Conservation (phyloP, 2,888 invertebrate genomes). For the Dendrolimus pini region DNA sequence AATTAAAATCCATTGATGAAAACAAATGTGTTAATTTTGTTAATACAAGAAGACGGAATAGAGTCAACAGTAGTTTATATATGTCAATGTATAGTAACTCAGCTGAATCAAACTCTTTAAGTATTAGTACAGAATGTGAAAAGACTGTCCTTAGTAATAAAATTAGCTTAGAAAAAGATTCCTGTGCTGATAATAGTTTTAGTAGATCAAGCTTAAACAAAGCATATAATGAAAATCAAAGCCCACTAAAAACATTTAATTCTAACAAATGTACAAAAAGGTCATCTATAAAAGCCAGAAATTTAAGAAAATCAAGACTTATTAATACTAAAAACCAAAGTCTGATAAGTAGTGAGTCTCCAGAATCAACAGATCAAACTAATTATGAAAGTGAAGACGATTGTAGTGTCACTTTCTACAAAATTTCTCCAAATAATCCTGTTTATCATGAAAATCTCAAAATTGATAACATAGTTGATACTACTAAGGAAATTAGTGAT, state of each 20-base stretch:
- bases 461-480: not conserved
- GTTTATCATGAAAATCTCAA: not conserved
- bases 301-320: conserved; percentile 5
- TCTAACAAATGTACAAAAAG: not conserved
- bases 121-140: conserved; percentile 39
- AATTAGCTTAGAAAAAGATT: conserved; percentile 7
- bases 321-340: conserved; percentile 3
- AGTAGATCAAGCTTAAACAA: not conserved
- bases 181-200: not conserved
- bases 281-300: not conserved
- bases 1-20: conserved; percentile 14
- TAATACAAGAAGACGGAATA: conserved; percentile 54
- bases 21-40: conserved; percentile 51
- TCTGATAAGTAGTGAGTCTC: not conserved
- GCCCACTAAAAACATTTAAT: not conserved
- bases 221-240: not conserved
- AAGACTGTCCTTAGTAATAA: conserved; percentile 38
- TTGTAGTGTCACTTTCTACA: not conserved
- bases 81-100: conserved; percentile 41
- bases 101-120: conserved; percentile 12
- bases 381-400: not conserved
- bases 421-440: not conserved
- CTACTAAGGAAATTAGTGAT: not conserved
- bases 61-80: conserved; percentile 36
- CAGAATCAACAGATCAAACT: not conserved